Percentiles rank a stretch among this genome's conserved stretches.
These are phyloP conservation scores for Tuta absoluta DNA, from an alignment of 2,888 invertebrate species.

Conservation along the genomic window DNA sequence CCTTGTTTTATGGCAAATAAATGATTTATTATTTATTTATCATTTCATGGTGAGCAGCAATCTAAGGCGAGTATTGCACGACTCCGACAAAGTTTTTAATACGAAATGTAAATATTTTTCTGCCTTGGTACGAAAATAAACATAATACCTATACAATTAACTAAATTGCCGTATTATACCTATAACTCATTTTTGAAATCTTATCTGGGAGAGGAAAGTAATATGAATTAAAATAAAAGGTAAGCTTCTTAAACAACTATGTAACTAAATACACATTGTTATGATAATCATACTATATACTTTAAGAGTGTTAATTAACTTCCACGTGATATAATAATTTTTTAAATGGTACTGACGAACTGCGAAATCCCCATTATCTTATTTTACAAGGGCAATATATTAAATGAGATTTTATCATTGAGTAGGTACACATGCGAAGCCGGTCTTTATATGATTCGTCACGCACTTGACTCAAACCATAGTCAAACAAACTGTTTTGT, in stretches of 20 bases:
- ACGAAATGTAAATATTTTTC: not conserved
- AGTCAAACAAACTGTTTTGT: not conserved
- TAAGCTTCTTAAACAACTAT: too few species aligned
- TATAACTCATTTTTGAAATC: too few species aligned
- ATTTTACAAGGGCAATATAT: conserved; percentile 1
- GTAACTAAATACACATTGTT: too few species aligned
- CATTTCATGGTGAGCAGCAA: too few species aligned
- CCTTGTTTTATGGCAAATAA: too few species aligned
- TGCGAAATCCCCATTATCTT: not conserved
- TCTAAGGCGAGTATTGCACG: not conserved
- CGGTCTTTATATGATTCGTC: not conserved
- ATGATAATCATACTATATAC: not conserved
- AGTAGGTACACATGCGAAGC: not conserved
- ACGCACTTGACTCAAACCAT: not conserved
- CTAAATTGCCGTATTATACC: too few species aligned
- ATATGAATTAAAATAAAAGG: too few species aligned
- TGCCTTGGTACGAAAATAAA: not conserved
- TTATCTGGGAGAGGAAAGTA: too few species aligned
- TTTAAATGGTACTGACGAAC: not conserved
- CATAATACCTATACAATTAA: too few species aligned
- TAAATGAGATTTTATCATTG: not conserved
- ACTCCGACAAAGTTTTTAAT: not conserved
- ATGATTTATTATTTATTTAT: too few species aligned
- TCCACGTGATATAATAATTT: not conserved
- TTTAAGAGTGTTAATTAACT: not conserved